Evolutionary conservation across 2,797 vertebrate genomes (phyloP), one percentile per base, ranked within the genome.

Genomic region (Smutsia temminckii): DNA sequence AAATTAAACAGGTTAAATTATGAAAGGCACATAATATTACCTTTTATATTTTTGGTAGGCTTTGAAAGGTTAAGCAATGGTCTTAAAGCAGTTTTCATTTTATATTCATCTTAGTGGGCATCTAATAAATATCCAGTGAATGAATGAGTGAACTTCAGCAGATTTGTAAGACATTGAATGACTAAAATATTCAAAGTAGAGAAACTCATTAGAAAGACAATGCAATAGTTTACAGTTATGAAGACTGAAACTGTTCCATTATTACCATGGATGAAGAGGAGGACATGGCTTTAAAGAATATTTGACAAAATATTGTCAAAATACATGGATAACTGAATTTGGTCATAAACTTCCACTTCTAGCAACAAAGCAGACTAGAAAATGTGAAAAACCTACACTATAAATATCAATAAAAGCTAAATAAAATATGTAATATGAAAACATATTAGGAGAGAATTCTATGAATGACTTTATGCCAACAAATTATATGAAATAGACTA

Each of bases 121-220:
- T n/a, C 37, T 64, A 64, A 79, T 79, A 91, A 79, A 53, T 85
- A 90, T 71, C 9, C 77, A 66, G 0, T 77, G 34, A 71, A 71
- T 78, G 61, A 88, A 78, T 55, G 55, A 88, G 71, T 83, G 66
- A 83, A 69, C 20, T 92, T 46, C 20, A 8, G 37, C 32, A 78
- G n/a, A 51, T 37, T 69, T 88, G 6, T 55, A 71, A 37, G 16
- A 12, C 89, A 77, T 51, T 88, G 55, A 83, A 84, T 61, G 17
- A 77, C 27, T 78, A 42, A 84, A 83, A 71, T 7, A 77, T 49
- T 59, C 40, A 21, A 61, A 84, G 34, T 23, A 92, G 16, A 3
- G 1, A 89, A 83, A 88, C 77, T 92, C 23, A 84, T 78, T 92
- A 37, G n/a, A 34, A 88, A 84, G 32, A 88, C 68, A 87, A 66